Conservation (phyloP, 2,797 vertebrate species). For the Silurus lanzhouensis region DNA sequence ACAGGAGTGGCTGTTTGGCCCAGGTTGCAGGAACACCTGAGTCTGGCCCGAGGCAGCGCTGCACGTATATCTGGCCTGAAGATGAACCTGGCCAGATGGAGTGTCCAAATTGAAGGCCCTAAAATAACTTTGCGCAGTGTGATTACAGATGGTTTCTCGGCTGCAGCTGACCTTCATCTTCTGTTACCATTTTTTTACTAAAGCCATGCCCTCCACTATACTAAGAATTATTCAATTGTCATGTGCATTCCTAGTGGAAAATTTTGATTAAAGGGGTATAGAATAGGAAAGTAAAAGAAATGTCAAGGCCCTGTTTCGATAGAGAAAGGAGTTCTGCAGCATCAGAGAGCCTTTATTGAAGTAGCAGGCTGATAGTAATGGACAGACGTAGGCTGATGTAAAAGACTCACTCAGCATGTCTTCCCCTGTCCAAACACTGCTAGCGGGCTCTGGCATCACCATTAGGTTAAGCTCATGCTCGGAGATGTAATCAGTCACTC, state of each 20-base stretch:
- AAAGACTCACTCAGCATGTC: conserved; percentile 38
- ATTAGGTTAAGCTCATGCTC: conserved; percentile 45
- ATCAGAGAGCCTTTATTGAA: conserved; percentile 41
- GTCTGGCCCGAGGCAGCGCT: conserved; percentile 25
- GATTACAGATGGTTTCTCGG: conserved; percentile 53
- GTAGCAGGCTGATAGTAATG: conserved; percentile 31
- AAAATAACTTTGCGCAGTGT: conserved; percentile 54
- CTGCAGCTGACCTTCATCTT: conserved; percentile 25
- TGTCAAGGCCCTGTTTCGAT: neutral
- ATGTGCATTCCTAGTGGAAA: neutral
- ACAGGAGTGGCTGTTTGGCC: conserved; percentile 28
- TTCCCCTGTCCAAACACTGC: conserved; percentile 11
- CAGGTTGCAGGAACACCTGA: conserved; percentile 46
- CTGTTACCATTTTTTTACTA: conserved; percentile 7
- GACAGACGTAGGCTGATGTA: conserved; percentile 40
- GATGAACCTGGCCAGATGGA: conserved; percentile 47
- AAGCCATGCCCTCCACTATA: neutral
- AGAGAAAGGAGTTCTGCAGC: neutral
- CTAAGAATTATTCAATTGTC: neutral
- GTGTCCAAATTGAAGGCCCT: conserved; percentile 45
- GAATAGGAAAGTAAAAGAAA: conserved; percentile 5
- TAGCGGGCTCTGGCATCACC: conserved; percentile 30
- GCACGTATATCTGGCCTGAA: conserved; percentile 49
- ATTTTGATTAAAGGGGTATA: neutral
- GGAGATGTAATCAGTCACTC: conserved; percentile 50